These are phyloP conservation scores for Patella pellucida DNA, from an alignment of 2,888 invertebrate genomes.

Conservation along the genomic window DNA sequence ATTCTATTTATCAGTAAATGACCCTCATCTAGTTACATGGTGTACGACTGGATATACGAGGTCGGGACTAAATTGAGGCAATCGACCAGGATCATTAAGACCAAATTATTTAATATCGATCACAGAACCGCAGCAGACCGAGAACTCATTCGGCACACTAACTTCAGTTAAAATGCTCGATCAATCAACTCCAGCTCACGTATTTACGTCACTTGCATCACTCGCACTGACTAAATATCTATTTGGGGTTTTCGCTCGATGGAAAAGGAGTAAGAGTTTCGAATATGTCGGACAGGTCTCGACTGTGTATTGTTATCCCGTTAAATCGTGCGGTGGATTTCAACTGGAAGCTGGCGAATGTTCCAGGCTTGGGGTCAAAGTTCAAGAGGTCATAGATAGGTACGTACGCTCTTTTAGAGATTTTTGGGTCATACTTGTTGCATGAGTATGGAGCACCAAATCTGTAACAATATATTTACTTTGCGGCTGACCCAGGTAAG, in stretches of 20 bases:
- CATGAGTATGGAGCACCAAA: no score
- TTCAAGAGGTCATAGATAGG: slow-evolving; percentile 53
- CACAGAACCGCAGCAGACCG: no score
- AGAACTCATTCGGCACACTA: no score
- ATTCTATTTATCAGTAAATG: no score
- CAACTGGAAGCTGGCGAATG: slow-evolving; percentile 44
- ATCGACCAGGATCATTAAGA: no score
- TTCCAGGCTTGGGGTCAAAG: slow-evolving; percentile 46
- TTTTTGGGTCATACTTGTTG: neutral
- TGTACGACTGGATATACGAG: no score
- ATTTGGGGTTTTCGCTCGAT: slow-evolving; percentile 23
- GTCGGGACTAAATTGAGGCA: no score
- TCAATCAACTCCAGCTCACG: neutral
- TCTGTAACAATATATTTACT: no score
- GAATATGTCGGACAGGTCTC: slow-evolving; percentile 52
- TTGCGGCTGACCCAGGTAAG: no score
- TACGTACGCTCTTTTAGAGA: slow-evolving; percentile 24
- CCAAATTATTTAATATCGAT: no score
- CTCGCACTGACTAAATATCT: slow-evolving; percentile 18
- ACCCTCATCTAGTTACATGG: no score
- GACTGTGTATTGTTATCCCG: slow-evolving; percentile 52
- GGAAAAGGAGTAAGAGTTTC: slow-evolving; percentile 31
- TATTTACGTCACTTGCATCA: slow-evolving; percentile 18
- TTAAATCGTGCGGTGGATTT: slow-evolving; percentile 56
- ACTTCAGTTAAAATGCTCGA: no score